A percentile compares a stretch with the other conserved stretches of the same genome.
These are phyloP conservation scores for Phengaris alcon DNA, from an alignment of 2,888 invertebrate genomes.

Conservation along the genomic window DNA sequence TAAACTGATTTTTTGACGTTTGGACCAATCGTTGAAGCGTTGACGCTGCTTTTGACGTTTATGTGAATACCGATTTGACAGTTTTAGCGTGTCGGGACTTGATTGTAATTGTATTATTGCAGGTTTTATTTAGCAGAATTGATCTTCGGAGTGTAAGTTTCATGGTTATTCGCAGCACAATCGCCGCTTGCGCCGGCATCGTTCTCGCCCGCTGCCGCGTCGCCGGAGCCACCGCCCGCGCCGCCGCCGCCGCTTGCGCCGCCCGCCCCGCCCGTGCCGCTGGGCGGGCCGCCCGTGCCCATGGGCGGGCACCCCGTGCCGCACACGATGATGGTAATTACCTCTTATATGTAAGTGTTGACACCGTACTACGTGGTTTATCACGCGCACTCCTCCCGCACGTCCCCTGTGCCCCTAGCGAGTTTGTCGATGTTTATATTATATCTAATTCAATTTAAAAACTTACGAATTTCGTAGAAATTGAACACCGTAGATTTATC, in stretches of 20 bases:
- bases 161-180: constrained; percentile 55
- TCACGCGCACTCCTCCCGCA: constrained; percentile 72
- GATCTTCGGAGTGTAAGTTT: constrained; percentile 9
- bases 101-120: too few species aligned
- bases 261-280: constrained; percentile 58
- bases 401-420: constrained; percentile 43
- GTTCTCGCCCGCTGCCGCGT: constrained; percentile 76
- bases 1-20: too few species aligned
- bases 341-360: constrained; percentile 80
- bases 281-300: constrained; percentile 54
- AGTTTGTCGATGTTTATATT: constrained; percentile 17
- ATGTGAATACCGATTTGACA: too few species aligned
- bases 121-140: too few species aligned
- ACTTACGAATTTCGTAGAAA: background rate
- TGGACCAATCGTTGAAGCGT: too few species aligned
- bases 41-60: too few species aligned
- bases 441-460: background rate
- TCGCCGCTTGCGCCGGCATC: constrained; percentile 81
- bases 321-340: constrained; percentile 80
- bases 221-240: constrained; percentile 80
- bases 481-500: too few species aligned
- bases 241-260: constrained; percentile 74
- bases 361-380: constrained; percentile 78
- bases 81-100: too few species aligned
- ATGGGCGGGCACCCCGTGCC: constrained; percentile 60